Evolutionary conservation across 2,888 invertebrate species (phyloP), one percentile per base, ranked within the genome.

Genomic region (Eristalis arbustorum): DNA sequence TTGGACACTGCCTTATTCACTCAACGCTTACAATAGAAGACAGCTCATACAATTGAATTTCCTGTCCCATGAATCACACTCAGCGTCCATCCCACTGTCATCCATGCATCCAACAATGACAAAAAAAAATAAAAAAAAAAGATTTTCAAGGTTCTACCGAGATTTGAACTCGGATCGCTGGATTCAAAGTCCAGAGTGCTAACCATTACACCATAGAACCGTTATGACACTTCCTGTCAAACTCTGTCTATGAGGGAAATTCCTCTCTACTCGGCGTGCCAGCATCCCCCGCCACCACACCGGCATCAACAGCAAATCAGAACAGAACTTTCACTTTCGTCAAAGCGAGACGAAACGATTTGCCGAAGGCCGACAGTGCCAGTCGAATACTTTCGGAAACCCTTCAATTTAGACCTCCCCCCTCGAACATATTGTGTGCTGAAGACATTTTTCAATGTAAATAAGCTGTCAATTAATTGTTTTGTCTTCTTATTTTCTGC

Each of bases 91-190:
- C 14, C 25, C 23, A 31, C 31, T 8, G 31, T 1, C 1, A 31
- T n/a, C n/a, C n/a, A n/a, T n/a, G 31, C 31, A 13, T 59, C 22
- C 25, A 59, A 59, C 2, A 34, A 34, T 8, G 14, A 63, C 6
- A 31, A 31, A 31, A 2, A 5, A 71, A 31, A 57, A 23, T 42
- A 56, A 66, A 77, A 73, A 61, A 57, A 23, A 62, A 69, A 67
- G 78, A 63, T 56, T 49, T 1, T 0, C 0, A 73, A 92, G 92
- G 92, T 92, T 92, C 92, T 91, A 92, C 92, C 92, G 92, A 92
- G 92, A 92, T 92, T 92, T 92, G 92, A 92, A 92, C 92, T 92
- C 92, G 92, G 92, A 92, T 92, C 92, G 92, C 92, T 92, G 92
- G 92, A 91, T 91, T 91, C 91, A 91, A 91, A 91, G 91, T 91